Evolutionary conservation across 2,797 vertebrate species (phyloP), one percentile per base, ranked within the genome.

Genomic region (Oreortyx pictus): DNA sequence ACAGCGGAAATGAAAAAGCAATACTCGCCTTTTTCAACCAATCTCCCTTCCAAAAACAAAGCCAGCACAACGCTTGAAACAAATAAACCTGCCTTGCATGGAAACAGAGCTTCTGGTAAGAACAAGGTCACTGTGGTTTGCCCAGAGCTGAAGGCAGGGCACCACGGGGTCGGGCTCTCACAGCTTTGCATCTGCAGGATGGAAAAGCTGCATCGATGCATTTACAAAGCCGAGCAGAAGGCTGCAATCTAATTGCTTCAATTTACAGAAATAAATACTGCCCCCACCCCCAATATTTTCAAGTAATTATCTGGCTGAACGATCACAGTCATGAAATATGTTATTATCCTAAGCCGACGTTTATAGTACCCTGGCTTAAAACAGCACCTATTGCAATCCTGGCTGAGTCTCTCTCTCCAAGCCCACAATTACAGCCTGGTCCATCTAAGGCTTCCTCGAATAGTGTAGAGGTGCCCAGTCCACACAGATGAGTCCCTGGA

Each of bases 111-210:
- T 66, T 62, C 72, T 79, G 24, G 15, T 25, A 16, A 50, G 52
- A 37, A 9, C 35, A 52, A 44, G 20, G 11, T 39, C 37, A 43
- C 9, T 2, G 18, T 1, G 0, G 20, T 61, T 60, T 2, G 2
- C 23, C 83, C 83, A 56, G 49, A 74, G 50, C 46, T 33, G 17
- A 68, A 33, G 27, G 50, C 37, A 57, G 9, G 54, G 19, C 27
- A 41, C 13, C 27, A 11, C 31, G 57, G n/a, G 31, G 59, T 47
- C 76, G 18, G 88, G 56, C 50, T 57, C 44, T 29, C 62, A 46
- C 23, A 3, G 2, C 25, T 37, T 0, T 33, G 14, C 11, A 90
- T 39, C 17, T 73, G 15, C 13, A n/a, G 14, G 13, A 70, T 14
- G 59, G 64, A 79, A 86, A 47, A 82, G 15, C 60, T 86, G 73